phyloP scores from a whole-genome alignment of 2,113 vertebrate genomes.

The Hirundichthys speculiger region DNA sequence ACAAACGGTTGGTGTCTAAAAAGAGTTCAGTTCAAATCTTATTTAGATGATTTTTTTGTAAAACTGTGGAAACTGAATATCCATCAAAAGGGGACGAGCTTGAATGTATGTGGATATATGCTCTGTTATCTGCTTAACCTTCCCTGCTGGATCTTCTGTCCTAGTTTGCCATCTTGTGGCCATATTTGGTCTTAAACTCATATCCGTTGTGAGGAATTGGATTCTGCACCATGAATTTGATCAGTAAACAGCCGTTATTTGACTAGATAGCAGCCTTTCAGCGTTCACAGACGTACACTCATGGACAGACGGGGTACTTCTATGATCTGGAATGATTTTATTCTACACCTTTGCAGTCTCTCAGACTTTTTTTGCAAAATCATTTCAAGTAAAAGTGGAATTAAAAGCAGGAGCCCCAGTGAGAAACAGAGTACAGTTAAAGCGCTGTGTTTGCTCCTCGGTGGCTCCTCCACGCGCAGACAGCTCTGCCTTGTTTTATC shows the following conservation, averaged over 20 bases:
- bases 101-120: not conserved
- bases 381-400: too few species aligned
- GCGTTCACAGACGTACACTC: too few species aligned
- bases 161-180: conserved; percentile 75
- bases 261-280: too few species aligned
- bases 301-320: too few species aligned
- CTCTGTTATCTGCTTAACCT: not conserved
- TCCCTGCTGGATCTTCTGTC: conserved; percentile 40
- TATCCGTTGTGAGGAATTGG: too few species aligned
- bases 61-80: not conserved
- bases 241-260: too few species aligned
- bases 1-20: not conserved
- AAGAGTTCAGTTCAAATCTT: not conserved
- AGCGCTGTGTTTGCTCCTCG: conserved; percentile 81
- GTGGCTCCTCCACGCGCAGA: conserved; percentile 81
- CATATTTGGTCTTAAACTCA: conserved; percentile 5
- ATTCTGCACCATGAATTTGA: too few species aligned
- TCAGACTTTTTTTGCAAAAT: too few species aligned
- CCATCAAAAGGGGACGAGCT: not conserved
- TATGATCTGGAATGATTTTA: too few species aligned
- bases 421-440: not conserved
- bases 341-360: too few species aligned
- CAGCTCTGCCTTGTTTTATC: conserved; percentile 86
- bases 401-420: too few species aligned
- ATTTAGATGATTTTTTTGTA: not conserved